Evolutionary conservation across 2,113 vertebrate species (phyloP).

Genomic region (Cavia porcellus): DNA sequence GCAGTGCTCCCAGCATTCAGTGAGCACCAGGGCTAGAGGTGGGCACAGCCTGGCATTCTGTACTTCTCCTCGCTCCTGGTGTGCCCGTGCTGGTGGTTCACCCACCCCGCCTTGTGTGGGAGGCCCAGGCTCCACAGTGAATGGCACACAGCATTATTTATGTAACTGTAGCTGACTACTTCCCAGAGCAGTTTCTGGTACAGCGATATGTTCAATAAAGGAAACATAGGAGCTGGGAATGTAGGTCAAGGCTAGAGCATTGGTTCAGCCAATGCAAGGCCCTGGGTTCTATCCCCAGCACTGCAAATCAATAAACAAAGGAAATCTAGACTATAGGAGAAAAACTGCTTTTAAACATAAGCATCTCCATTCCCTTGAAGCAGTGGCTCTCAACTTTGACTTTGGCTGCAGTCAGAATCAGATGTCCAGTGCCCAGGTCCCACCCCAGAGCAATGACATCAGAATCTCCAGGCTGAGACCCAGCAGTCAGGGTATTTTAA

Average conservation of each 20-base stretch:
- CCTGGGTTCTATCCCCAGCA: not conserved
- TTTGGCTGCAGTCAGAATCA: slow-evolving; percentile 1
- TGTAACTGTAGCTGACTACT: fast-evolving
- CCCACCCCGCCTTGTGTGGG: not conserved
- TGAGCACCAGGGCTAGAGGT: fast-evolving
- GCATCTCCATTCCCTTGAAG: not conserved
- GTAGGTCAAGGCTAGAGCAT: not conserved
- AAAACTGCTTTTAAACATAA: not conserved
- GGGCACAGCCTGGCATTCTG: not conserved
- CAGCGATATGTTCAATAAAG: not conserved
- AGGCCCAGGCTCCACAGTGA: not conserved
- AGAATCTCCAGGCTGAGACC: not conserved
- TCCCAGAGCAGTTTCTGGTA: not conserved
- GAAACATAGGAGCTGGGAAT: not conserved
- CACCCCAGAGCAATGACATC: not conserved
- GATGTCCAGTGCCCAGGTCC: not conserved
- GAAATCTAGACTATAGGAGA: not conserved
- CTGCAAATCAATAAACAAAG: not conserved
- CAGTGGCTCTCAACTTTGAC: not conserved
- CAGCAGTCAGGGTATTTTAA: not conserved
- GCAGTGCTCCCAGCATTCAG: no score
- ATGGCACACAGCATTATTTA: not conserved
- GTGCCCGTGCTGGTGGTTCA: not conserved
- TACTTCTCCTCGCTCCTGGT: not conserved
- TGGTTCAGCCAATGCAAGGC: not conserved